Evolutionary conservation across 1,140 invertebrate genomes (phyloP), one percentile per base, ranked within the genome.

Genomic region (Adelges cooleyi): DNA sequence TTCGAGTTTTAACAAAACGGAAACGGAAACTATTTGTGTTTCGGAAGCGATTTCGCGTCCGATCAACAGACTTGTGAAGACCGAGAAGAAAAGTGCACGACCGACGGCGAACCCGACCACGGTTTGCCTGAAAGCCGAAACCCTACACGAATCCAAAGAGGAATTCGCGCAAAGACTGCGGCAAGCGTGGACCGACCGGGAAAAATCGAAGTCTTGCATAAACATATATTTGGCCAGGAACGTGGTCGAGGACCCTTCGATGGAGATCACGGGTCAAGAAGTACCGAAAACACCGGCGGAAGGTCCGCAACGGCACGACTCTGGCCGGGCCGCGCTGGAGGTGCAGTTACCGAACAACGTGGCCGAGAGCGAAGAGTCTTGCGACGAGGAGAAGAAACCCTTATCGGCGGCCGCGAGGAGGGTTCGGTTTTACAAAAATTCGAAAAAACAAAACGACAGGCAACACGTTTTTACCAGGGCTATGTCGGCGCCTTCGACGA

Each of bases 151-250:
- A 18, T 77, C 79, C 0, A 74, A 78, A 27, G 77, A 80, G 52
- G 76, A 80, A 53, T 67, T 81, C 5, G 77, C 79, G 0, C 77
- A 80, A 54, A 72, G 77, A 52, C 65, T 81, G 29, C 71, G 77
- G 46, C 71, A 77, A 3, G 80, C 78, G 0, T 80, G 78, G 78
- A 77, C 78, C 51, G 75, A 79, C 8, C 69, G 77, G 1, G 76
- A 79, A 48, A 73, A 75, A 20, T 76, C 75, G 13, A 78, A 77
- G 68, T 73, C 75, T 0, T 81, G 80, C 51, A 74, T 82, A 15
- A 75, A 80, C 42, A 81, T 82, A 11, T 80, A 80, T 66, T 68
- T 82, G 13, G 76, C 80, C 0, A 77, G 76, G 22, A 73, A 68
- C 38, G 53, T 44, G 17, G 11, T 66, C 15, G 67, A 68, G 27